A percentile compares a stretch with the other conserved stretches of the same genome.
phyloP scores from a whole-genome alignment of 2,113 vertebrate species.

The Penelope pileata region DNA sequence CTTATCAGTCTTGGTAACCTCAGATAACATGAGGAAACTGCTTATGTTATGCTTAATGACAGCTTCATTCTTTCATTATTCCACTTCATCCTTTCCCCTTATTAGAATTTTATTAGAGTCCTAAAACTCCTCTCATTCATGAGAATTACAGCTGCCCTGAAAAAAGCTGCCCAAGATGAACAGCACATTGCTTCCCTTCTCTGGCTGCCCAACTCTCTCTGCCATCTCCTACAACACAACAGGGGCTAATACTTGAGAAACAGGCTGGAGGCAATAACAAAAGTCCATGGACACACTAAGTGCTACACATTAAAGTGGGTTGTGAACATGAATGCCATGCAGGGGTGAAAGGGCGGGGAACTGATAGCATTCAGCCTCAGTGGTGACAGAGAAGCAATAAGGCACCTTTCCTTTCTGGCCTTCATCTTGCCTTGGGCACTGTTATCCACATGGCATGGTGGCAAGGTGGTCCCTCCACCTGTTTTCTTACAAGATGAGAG shows the following conservation, averaged over 20 bases:
- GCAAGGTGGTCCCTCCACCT: background rate
- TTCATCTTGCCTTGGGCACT: background rate
- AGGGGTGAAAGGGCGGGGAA: background rate
- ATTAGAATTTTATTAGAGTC: conserved; percentile 26
- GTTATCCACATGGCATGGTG: background rate
- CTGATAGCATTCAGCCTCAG: background rate
- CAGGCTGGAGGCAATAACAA: background rate
- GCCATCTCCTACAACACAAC: background rate
- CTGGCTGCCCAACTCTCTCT: background rate
- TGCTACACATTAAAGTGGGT: background rate
- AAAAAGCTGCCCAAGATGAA: conserved; percentile 15
- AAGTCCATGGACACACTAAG: background rate
- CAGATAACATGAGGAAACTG: conserved; percentile 24
- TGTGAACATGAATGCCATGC: background rate
- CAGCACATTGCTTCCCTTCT: conserved; percentile 10
- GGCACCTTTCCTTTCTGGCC: background rate
- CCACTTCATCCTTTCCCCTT: conserved; percentile 36
- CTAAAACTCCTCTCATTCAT: conserved; percentile 27
- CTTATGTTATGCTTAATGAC: conserved; percentile 43
- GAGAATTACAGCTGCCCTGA: conserved; percentile 21
- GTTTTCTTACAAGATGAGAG: background rate
- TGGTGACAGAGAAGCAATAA: background rate
- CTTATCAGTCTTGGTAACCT: conserved; percentile 52
- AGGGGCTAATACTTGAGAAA: background rate
- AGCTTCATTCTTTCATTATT: conserved; percentile 58